Conservation (phyloP, 1,140 invertebrate species). For the Heliconius nattereri region DNA sequence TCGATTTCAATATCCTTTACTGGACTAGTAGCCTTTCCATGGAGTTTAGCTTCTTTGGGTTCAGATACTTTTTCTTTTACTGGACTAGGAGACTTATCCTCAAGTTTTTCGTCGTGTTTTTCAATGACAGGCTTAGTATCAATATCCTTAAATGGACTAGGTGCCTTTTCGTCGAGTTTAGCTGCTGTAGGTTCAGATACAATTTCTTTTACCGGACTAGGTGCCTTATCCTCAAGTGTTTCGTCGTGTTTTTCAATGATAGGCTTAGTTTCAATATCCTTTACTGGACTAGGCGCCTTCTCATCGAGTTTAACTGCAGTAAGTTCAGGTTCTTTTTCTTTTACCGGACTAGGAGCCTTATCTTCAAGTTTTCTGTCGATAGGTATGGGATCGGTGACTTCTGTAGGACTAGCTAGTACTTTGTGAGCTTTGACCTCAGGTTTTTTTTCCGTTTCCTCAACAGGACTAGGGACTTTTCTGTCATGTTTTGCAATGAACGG, state of each 20-base stretch:
- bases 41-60: too few species aligned
- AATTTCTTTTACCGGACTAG: slow-evolving; percentile 30
- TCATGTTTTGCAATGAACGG: too few species aligned
- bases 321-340: background rate
- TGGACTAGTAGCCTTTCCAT: too few species aligned
- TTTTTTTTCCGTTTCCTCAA: too few species aligned
- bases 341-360: background rate
- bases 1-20: too few species aligned
- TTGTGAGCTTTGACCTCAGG: too few species aligned
- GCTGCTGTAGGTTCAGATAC: slow-evolving; percentile 6
- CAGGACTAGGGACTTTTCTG: too few species aligned
- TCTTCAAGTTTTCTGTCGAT: slow-evolving; percentile 18
- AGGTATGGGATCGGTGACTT: background rate
- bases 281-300: slow-evolving; percentile 18
- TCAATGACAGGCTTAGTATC: slow-evolving; percentile 13
- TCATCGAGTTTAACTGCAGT: background rate
- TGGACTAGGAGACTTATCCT: too few species aligned
- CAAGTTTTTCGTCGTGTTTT: slow-evolving; percentile 15
- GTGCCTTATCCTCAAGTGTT: slow-evolving; percentile 22
- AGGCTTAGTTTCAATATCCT: background rate
- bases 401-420: background rate
- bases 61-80: too few species aligned
- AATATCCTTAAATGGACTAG: slow-evolving; percentile 30
- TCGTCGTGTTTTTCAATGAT: too few species aligned
- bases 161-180: slow-evolving; percentile 23